These are phyloP conservation scores for Nomada flava DNA, from an alignment of 2,888 invertebrate genomes.

Conservation along the genomic window DNA sequence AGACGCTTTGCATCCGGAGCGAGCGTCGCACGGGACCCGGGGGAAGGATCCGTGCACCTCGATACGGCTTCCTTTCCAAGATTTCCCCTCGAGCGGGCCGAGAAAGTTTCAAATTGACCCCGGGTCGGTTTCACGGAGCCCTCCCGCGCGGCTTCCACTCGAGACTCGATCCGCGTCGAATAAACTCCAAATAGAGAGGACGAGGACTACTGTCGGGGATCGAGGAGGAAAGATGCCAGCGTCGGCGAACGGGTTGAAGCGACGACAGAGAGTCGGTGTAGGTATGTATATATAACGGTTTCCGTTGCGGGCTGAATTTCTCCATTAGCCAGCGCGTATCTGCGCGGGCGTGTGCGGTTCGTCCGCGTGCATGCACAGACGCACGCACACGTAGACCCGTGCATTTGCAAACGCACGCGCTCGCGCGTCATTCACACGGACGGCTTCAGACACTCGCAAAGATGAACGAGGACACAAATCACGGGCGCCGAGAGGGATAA, in stretches of 20 bases:
- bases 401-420: slow-evolving; percentile 34
- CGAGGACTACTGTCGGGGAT: slow-evolving; percentile 46
- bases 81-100: slow-evolving; percentile 61
- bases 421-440: slow-evolving; percentile 5
- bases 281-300: slow-evolving; percentile 62
- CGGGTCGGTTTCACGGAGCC: slow-evolving; percentile 49
- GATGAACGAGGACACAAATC: slow-evolving; percentile 72
- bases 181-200: slow-evolving; percentile 74
- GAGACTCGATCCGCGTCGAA: slow-evolving; percentile 68
- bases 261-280: not conserved
- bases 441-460: slow-evolving; percentile 64
- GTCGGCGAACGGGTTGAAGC: not conserved
- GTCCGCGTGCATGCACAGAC: slow-evolving; percentile 11
- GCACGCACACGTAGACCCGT: slow-evolving; percentile 1
- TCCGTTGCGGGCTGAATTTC: slow-evolving; percentile 76
- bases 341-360: not conserved
- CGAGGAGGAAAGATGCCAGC: slow-evolving; percentile 31
- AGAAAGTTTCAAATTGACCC: slow-evolving; percentile 69
- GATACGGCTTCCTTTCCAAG: slow-evolving; percentile 60
- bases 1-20: slow-evolving; percentile 26
- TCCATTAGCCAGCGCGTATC: slow-evolving; percentile 68
- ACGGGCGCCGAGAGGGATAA: slow-evolving; percentile 69
- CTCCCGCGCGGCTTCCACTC: slow-evolving; percentile 51
- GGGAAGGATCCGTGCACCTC: slow-evolving; percentile 37
- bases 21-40: slow-evolving; percentile 35